Base-by-base conservation (phyloP, 2,113 vertebrate species). In the Scophthalmus maximus region DNA sequence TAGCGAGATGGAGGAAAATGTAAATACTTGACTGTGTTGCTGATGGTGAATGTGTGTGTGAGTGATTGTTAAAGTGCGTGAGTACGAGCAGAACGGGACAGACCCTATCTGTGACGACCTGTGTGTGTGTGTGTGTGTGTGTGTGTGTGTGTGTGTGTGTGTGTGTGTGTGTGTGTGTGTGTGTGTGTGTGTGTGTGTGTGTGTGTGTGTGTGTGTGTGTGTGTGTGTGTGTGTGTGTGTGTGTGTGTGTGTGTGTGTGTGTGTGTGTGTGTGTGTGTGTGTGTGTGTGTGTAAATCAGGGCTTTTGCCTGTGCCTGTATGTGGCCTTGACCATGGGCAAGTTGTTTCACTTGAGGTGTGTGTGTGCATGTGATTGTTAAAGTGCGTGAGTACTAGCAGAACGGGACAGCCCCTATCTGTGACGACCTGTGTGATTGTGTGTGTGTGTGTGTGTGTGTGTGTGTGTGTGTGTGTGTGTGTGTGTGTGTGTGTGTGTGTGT, bases 321-420 rank as follows among this genome's bases (percentile, higher is more conserved):
- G 32, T 34, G 81, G n/a, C 83, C 81, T 82, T 81, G 78, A 82
- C 75, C 62, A 7, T 58, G 53, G 65, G 61, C 56, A 7, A 12
- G 55, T 51, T 69, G 52, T 59, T 60, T 83, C 57, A 32, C 67
- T 73, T 55, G 66, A 40, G 50, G 32, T 34, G 46, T 26, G 51
- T 61, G 58, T 73, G 76, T 65, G 46, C 51, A 20, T 68, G 70
- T 73, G 82, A 76, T 68, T 87, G 90, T 76, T 81, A 83, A 69
- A 78, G 82, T 76, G 78, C 22, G 20, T 50, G 60, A 57, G 18
- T 14, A 49, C n/a, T 29, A 46, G 65, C 52, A 60, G 55, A 66
- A 74, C 56, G 69, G 69, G 76, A 50, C 80, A 18, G 53, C 11
- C 66, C 30, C 68, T 65, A 64, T 83, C 72, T 75, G 70, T 68